Conservation (phyloP, 2,113 vertebrate species). For the Pteronura brasiliensis region DNA sequence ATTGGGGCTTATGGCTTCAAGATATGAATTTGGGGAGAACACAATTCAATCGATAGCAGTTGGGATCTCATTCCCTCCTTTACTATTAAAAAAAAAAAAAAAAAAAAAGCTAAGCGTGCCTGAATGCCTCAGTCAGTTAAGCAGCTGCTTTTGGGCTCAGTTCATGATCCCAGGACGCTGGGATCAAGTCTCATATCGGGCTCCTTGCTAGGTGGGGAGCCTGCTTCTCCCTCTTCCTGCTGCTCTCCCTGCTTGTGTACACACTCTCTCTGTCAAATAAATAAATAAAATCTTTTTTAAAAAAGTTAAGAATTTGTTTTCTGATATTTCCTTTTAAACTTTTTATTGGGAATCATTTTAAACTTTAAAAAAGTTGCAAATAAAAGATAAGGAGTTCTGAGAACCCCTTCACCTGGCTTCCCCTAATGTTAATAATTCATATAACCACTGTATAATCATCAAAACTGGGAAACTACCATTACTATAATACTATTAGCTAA, state of each 20-base stretch:
- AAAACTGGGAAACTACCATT: neutral
- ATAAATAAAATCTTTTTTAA: neutral
- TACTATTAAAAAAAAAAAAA: neutral
- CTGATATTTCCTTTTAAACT: neutral
- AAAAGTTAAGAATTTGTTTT: neutral
- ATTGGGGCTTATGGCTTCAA: neutral
- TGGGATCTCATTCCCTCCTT: neutral
- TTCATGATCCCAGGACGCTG: neutral
- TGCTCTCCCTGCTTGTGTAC: neutral
- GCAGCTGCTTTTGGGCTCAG: neutral
- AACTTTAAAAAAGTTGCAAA: neutral
- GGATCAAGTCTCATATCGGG: neutral
- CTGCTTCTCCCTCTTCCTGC: neutral
- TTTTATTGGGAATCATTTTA: slow-evolving; percentile 2
- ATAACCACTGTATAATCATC: neutral
- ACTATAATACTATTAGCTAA: neutral
- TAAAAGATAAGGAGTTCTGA: neutral
- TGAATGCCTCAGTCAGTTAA: neutral
- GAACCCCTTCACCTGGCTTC: neutral
- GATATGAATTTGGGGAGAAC: neutral
- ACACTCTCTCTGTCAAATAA: neutral
- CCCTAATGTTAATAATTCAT: neutral
- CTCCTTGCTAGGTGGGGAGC: neutral
- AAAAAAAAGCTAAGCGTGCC: neutral
- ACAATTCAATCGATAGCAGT: neutral